Conservation (phyloP, 2,888 invertebrate genomes). For the Anthophora plumipes region DNA sequence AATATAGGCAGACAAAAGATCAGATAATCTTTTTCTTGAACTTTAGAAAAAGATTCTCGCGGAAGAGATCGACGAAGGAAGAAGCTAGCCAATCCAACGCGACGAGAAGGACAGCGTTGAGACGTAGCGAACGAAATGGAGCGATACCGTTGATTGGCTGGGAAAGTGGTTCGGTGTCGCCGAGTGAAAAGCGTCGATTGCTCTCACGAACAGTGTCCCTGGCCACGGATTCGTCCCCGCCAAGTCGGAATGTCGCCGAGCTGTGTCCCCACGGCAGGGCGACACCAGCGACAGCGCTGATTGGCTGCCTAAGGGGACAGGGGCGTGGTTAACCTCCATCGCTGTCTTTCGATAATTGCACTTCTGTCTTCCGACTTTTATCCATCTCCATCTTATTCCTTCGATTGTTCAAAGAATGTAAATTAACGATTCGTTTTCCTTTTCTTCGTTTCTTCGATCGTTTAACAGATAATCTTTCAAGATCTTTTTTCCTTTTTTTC, state of each 20-base stretch:
- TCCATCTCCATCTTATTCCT: neutral
- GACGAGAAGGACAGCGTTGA: too few species aligned
- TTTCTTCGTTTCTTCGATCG: too few species aligned
- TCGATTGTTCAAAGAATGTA: neutral
- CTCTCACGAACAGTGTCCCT: constrained; percentile 55
- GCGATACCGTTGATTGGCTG: constrained; percentile 41
- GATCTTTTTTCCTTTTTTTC: too few species aligned
- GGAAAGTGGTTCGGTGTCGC: constrained; percentile 28
- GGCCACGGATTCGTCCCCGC: constrained; percentile 70
- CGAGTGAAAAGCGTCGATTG: constrained; percentile 19
- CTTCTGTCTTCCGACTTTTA: constrained; percentile 24
- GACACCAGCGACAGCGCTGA: constrained; percentile 79
- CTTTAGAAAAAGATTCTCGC: too few species aligned
- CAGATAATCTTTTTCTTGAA: too few species aligned
- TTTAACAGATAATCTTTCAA: too few species aligned
- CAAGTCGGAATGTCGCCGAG: constrained; percentile 79
- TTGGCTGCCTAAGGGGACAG: constrained; percentile 82
- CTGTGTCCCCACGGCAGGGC: constrained; percentile 71
- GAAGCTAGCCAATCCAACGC: too few species aligned
- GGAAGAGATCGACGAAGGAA: too few species aligned
- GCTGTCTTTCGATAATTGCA: constrained; percentile 80
- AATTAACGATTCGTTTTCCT: too few species aligned
- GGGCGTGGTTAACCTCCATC: constrained; percentile 84
- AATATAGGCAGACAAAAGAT: too few species aligned
- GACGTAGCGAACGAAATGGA: neutral